These are phyloP conservation scores for Drosophila trapezifrons DNA, from an alignment of 1,140 invertebrate species.

Conservation along the genomic window DNA sequence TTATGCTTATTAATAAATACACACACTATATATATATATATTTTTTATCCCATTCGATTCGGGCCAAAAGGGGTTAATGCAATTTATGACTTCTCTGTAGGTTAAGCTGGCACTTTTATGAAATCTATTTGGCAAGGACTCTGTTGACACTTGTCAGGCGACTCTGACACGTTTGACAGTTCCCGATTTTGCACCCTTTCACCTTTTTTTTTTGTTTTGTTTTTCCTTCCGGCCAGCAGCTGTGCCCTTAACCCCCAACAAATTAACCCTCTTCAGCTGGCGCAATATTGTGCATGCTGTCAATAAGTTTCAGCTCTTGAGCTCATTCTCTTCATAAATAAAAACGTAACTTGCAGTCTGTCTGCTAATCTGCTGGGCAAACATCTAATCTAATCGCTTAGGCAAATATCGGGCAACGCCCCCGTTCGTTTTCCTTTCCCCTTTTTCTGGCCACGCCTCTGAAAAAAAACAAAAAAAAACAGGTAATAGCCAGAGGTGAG, in stretches of 20 bases:
- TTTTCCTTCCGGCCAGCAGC: slow-evolving; percentile 7
- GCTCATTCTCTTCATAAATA: slow-evolving; percentile 21
- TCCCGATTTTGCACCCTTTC: slow-evolving; percentile 50
- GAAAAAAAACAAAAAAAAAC: slow-evolving; percentile 5
- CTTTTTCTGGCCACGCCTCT: slow-evolving; percentile 14
- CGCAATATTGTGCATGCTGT: slow-evolving; percentile 75
- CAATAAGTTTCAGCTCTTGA: slow-evolving; percentile 69
- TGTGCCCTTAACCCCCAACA: slow-evolving; percentile 6
- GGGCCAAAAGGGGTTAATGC: slow-evolving; percentile 35
- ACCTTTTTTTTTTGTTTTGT: no score
- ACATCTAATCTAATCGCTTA: slow-evolving; percentile 74
- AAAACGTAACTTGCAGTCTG: slow-evolving; percentile 10
- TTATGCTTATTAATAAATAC: not conserved
- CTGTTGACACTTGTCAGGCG: slow-evolving; percentile 74
- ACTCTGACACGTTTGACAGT: slow-evolving; percentile 77
- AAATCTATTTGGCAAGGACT: slow-evolving; percentile 60
- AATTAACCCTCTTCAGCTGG: slow-evolving; percentile 45
- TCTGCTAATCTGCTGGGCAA: slow-evolving; percentile 38
- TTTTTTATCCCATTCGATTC: slow-evolving; percentile 27
- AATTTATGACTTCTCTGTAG: slow-evolving; percentile 36
- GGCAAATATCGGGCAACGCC: slow-evolving; percentile 70
- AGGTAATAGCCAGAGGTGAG: slow-evolving; percentile 45
- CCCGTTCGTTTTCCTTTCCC: not conserved
- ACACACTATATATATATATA: no score
- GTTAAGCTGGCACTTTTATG: slow-evolving; percentile 48